Conservation (phyloP, 2,797 vertebrate genomes). For the Adelosebastes latens region DNA sequence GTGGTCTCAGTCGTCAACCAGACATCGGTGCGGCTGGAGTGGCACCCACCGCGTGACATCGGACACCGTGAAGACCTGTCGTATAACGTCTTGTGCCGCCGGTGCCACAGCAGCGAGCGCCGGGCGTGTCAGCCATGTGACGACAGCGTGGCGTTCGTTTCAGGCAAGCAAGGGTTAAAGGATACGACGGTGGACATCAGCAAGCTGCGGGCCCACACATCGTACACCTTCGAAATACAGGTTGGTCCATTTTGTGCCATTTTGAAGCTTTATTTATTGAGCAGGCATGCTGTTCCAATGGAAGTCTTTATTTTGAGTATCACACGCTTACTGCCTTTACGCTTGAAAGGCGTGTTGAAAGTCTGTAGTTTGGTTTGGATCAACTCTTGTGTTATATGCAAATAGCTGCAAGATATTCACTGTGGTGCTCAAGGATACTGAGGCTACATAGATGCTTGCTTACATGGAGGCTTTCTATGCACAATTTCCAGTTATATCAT, state of each 20-base stretch:
- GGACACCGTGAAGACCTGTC: conserved; percentile 90
- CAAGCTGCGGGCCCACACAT: conserved; percentile 91
- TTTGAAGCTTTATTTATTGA: background rate
- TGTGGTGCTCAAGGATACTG: conserved; percentile 29
- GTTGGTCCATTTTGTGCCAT: conserved; percentile 33
- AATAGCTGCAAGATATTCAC: conserved; percentile 30
- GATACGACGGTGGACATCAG: conserved; percentile 91
- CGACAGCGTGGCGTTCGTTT: conserved; percentile 90
- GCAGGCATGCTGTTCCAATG: background rate
- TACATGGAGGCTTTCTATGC: conserved; percentile 32
- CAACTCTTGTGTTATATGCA: conserved; percentile 26
- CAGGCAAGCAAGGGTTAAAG: conserved; percentile 87
- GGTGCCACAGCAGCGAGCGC: conserved; percentile 86
- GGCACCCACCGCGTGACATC: conserved; percentile 90
- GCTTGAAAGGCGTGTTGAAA: background rate
- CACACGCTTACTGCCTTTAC: fast-evolving
- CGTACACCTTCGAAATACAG: conserved; percentile 90
- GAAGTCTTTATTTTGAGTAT: background rate
- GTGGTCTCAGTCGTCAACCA: conserved; percentile 94
- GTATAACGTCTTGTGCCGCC: conserved; percentile 92
- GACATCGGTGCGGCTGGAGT: conserved; percentile 92
- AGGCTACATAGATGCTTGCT: background rate
- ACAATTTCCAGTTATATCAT: conserved; percentile 13
- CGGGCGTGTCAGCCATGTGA: conserved; percentile 91
- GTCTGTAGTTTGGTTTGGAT: background rate